A percentile compares a stretch with the other conserved stretches of the same genome.
Conservation (phyloP, 2,797 vertebrate genomes). For the Gymnopithys bicolor region DNA sequence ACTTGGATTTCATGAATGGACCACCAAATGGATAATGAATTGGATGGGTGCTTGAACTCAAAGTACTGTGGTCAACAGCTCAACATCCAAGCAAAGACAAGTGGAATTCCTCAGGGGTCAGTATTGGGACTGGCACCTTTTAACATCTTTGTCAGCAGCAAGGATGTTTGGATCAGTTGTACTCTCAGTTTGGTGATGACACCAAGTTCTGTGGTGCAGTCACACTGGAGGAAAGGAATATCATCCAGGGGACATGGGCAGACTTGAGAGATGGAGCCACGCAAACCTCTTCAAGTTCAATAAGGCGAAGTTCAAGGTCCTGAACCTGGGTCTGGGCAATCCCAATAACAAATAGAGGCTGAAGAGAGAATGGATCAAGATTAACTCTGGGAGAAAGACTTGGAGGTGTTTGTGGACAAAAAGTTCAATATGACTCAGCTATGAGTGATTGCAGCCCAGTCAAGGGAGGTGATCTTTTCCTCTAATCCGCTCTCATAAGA, state of each 20-base stretch:
- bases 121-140: neutral
- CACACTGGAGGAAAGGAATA: neutral
- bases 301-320: neutral
- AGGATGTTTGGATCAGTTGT: neutral
- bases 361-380: neutral
- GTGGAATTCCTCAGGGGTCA: neutral
- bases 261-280: neutral
- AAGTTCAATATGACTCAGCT: neutral
- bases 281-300: neutral
- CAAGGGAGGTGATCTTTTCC: neutral
- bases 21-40: neutral
- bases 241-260: neutral
- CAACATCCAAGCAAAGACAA: neutral
- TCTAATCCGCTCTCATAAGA: neutral
- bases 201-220: neutral
- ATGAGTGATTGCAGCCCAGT: rapidly evolving
- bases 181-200: neutral
- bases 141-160: neutral
- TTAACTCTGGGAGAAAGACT: neutral
- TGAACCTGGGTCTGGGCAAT: neutral
- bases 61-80: neutral
- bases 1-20: neutral
- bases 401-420: neutral
- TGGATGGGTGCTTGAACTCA: neutral
- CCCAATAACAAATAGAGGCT: neutral